These are phyloP conservation scores for Aplidium turbinatum DNA, from an alignment of 23 tunicate genomes.

Conservation along the genomic window DNA sequence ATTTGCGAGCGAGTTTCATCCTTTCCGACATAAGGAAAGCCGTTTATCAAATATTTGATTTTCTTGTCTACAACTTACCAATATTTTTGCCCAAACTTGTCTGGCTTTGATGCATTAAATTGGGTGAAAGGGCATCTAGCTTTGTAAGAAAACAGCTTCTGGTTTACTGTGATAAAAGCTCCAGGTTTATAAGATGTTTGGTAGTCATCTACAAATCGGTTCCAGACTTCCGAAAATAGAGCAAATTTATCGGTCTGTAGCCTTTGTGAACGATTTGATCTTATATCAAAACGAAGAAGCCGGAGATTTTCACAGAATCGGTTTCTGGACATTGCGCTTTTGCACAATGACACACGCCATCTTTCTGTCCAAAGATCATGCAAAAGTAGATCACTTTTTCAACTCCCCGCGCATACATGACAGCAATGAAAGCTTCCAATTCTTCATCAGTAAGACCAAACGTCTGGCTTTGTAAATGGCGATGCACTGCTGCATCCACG, in stretches of 20 bases:
- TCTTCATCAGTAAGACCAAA: constrained; percentile 28
- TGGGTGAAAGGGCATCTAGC: constrained; percentile 27
- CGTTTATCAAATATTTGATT: constrained; percentile 31
- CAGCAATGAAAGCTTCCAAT: constrained; percentile 35
- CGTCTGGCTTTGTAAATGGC: constrained; percentile 18
- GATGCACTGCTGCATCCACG: constrained; percentile 22
- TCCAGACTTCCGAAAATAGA: constrained; percentile 29
- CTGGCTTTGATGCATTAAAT: constrained; percentile 20
- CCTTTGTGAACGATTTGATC: constrained; percentile 38
- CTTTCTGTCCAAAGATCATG: constrained; percentile 31
- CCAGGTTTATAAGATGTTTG: constrained; percentile 25
- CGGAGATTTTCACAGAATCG: constrained; percentile 34
- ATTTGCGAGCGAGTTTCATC: constrained; percentile 28
- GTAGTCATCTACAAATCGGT: constrained; percentile 17
- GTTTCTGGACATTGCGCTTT: constrained; percentile 26
- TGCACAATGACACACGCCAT: constrained; percentile 32
- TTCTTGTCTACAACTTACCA: constrained; percentile 30
- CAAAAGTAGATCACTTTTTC: constrained; percentile 25
- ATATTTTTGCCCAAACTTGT: constrained; percentile 19
- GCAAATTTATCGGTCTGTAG: constrained; percentile 35
- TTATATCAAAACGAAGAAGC: constrained; percentile 30
- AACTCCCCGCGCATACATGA: constrained; percentile 27
- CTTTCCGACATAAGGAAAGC: constrained; percentile 35
- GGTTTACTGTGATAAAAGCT: constrained; percentile 37
- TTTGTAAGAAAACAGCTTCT: constrained; percentile 29